Base-by-base conservation (phyloP, 2,113 vertebrate species). In the Chaetorhynchus papuensis region DNA sequence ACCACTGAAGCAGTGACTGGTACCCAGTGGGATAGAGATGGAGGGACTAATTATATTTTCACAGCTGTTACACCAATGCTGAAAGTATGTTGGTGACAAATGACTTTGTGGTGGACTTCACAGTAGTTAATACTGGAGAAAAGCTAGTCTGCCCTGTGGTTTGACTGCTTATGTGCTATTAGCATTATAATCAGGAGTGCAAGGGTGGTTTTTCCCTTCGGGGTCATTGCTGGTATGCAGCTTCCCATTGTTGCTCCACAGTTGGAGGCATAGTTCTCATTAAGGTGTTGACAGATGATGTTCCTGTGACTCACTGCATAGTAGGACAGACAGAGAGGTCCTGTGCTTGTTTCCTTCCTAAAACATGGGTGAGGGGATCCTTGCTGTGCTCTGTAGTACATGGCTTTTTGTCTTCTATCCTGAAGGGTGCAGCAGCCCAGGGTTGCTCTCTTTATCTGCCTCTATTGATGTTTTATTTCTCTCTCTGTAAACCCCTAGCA, bases 31-130 rank as follows among this genome's bases (percentile, higher is more conserved):
- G 87, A 91, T 61, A 72, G 81, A 89, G 91, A 84, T 87, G 23
- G 89, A 96, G 18, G 70, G 70, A 91, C 77, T 97, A 96, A 97
- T 97, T 96, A 89, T 95, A 47, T 96, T 97, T 97, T 93, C 72
- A 56, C 96, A 96, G 93, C 93, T 97, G 94, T 96, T 97, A 69
- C 39, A 76, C 77, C 45, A 91, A 8, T 81, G 49, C 76, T 89
- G 53, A 39, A 77, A 89, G 54, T 77, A 59, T 61, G n/a, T 41
- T 89, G 81, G 69, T 95, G 84, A 95, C 91, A 96, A 95, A 96
- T 79, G 87, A 91, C 81, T 94, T 94, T 64, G 74, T 94, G 69
- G 77, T 96, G 84, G 89, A 85, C 83, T 89, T 86, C 74, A 50
- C 49, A 82, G 77, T 91, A 61, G 77, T 89, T 95, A 95, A 76